Evolutionary conservation across 1,140 invertebrate species (phyloP), one percentile per base, ranked within the genome.

Genomic region (Chrysoperla carnea): DNA sequence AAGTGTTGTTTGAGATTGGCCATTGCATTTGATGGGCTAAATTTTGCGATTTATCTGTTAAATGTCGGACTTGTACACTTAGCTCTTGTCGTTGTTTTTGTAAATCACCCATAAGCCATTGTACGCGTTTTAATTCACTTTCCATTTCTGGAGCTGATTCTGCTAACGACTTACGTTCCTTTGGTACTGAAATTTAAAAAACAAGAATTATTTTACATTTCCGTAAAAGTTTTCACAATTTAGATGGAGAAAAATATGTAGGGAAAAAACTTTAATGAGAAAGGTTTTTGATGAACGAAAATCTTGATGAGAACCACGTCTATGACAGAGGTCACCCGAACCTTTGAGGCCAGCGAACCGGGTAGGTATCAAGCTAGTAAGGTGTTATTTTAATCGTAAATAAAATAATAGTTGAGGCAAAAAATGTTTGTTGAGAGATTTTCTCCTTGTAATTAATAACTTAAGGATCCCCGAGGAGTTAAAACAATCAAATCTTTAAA

Each of bases 51-150:
- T 81, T 75, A 55, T 84, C 78, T 0, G 82, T 85, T 8, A 91
- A 59, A 50, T 85, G 82, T 31, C 78, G 68, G 42, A 90, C 84
- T 40, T 85, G 83, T 9, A 78, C 67, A 49, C 83, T 84, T 13
- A 91, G 61, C 55, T 87, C 79, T 52, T 85, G 78, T 28, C 87
- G 69, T 58, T 90, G 82, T 15, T 81, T 68, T 50, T 85, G 81
- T 41, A 92, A 64, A 43, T 90, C 85, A 8, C 79, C 78, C 36
- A 92, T 84, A 28, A 90, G 69, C 37, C 79, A 74, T 52, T 91
- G 84, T 4, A 92, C 85, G 35, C 78, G 66, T 27, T 77, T 70
- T 45, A 93, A 68, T 59, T 93, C 87, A 14, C 54, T 51, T 48
- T 60, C 50, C 57, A 33, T 33, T 33, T 33, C 31, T 12, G n/a